phyloP scores from a whole-genome alignment of 2,797 vertebrate species.

The Pangasius macronema region DNA sequence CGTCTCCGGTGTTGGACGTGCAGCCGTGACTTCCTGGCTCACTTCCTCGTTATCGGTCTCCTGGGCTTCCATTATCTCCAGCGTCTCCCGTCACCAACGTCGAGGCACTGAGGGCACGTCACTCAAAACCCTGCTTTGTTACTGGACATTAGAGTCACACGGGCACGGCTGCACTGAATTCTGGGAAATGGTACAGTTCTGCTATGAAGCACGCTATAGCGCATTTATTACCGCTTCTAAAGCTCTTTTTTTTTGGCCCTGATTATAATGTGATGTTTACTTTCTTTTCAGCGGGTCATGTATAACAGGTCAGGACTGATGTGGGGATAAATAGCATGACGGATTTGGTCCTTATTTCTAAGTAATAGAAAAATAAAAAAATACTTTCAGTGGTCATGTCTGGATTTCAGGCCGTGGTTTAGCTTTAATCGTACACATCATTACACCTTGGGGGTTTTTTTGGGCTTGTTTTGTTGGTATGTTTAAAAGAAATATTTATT shows the following conservation, averaged over 20 bases:
- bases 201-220: neutral
- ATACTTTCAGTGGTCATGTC: neutral
- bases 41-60: conserved; percentile 48
- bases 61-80: conserved; percentile 60
- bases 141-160: conserved; percentile 25
- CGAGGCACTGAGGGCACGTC: conserved; percentile 28
- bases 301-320: neutral
- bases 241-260: neutral
- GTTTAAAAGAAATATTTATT: conserved; percentile 24
- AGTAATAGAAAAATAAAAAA: neutral
- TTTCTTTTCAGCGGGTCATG: neutral
- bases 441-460: neutral
- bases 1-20: neutral
- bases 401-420: neutral
- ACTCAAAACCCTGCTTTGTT: conserved; percentile 49
- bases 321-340: neutral
- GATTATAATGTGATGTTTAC: conserved; percentile 12
- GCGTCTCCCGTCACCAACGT: conserved; percentile 11
- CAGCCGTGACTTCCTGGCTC: neutral
- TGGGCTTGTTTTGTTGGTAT: neutral
- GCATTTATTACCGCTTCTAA: neutral
- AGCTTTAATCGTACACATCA: neutral
- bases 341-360: neutral
- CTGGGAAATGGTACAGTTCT: conserved; percentile 39
- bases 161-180: conserved; percentile 58